Evolutionary conservation across 2,888 invertebrate species (phyloP), one percentile per base, ranked within the genome.

Genomic region (Empis livida): DNA sequence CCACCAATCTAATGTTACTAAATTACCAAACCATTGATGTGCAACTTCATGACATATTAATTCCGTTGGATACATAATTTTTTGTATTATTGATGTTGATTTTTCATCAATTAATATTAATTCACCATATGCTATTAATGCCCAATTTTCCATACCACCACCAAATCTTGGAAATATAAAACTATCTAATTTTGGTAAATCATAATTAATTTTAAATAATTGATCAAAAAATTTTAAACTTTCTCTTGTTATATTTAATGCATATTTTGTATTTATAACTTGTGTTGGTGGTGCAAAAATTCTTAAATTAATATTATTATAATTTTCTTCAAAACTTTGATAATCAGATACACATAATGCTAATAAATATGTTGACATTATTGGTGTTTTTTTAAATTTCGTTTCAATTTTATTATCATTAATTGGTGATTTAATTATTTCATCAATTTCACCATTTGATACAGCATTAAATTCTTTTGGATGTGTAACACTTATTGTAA

Each of bases 311-410:
- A n/a, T 13, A 35, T 35, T 8, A 35, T n/a, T n/a, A 35, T n/a
- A n/a, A 8, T 35, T n/a, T n/a, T n/a, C n/a, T n/a, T 35, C 35
- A 5, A n/a, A 35, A n/a, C n/a, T n/a, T 13, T 13, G 6, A n/a
- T 5, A 35, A 13, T 35, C n/a, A 2, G 35, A n/a, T n/a, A 80
- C 73, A 3, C 74, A 4, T n/a, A 77, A 76, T 0, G 79, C 79
- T 11, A 80, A 71, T 3, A 86, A 71, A 57, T 88, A 88, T 0
- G 83, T 73, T 2, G 84, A 80, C 84, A 85, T 84, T 30, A 71
- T 63, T 0, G 70, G 58, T 0, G 75, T 74, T 39, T 71, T 70
- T 53, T 68, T 60, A 46, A 73, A 73, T 48, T 70, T 35, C 6
- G 42, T 43, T 11, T 30, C 46, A n/a, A n/a, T 35, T n/a, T n/a